Percentiles rank a stretch among this genome's conserved stretches.
These are phyloP conservation scores for Drosophila stalkeri DNA, from an alignment of 2,888 invertebrate species.

Conservation along the genomic window DNA sequence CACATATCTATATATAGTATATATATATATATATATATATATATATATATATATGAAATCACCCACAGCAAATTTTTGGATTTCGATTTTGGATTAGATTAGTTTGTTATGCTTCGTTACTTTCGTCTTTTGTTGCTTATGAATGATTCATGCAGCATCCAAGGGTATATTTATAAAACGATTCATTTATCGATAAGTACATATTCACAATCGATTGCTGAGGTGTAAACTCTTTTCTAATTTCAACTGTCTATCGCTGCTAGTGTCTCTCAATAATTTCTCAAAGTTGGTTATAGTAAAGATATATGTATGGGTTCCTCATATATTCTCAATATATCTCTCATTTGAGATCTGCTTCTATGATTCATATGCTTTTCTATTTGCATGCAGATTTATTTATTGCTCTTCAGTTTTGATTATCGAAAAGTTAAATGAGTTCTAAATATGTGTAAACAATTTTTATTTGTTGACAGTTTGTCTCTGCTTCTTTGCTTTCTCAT, in stretches of 20 bases:
- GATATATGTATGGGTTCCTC: no score
- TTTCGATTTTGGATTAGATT: slow-evolving; percentile 8
- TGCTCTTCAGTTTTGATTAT: background rate
- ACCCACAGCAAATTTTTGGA: background rate
- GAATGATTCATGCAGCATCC: background rate
- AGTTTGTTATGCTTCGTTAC: background rate
- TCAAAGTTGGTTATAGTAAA: background rate
- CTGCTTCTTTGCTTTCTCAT: no score
- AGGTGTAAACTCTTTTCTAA: no score
- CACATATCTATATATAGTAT: background rate
- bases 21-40: background rate
- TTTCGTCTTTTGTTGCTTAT: background rate
- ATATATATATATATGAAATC: background rate
- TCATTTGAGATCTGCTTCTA: background rate
- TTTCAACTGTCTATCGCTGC: no score
- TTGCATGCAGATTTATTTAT: background rate
- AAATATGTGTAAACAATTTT: no score
- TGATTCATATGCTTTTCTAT: background rate
- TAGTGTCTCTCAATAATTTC: background rate
- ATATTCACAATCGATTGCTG: no score
- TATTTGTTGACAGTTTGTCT: no score
- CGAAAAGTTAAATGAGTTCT: background rate
- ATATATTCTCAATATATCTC: background rate
- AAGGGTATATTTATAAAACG: background rate
- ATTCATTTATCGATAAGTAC: background rate